Conservation (phyloP, 2,113 vertebrate species). For the Pitta sordida region DNA sequence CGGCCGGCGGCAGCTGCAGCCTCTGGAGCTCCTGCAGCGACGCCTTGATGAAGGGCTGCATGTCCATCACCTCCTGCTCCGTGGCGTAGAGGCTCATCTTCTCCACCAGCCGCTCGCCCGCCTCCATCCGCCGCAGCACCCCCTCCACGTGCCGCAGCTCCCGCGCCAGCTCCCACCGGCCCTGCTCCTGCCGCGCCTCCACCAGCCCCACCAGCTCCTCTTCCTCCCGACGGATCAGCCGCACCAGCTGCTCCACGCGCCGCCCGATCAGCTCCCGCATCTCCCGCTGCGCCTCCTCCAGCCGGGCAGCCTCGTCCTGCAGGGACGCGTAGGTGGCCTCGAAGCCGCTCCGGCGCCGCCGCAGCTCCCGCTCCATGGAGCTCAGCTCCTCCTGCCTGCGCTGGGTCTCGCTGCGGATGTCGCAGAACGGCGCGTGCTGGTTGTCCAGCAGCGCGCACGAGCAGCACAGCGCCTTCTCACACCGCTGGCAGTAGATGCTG, state of each 20-base stretch:
- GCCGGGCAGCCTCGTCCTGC: neutral
- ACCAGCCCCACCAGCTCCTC: constrained; percentile 20
- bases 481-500: constrained; percentile 66
- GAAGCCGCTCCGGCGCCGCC: neutral
- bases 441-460: constrained; percentile 59
- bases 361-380: neutral
- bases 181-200: neutral
- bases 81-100: neutral
- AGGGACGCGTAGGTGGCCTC: neutral
- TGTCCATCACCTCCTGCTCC: constrained; percentile 70
- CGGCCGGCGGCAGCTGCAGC: neutral
- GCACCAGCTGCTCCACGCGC: neutral
- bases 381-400: constrained; percentile 49
- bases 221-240: neutral
- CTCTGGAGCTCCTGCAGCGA: constrained; percentile 28
- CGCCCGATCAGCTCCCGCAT: constrained; percentile 1
- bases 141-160: neutral
- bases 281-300: neutral
- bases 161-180: neutral
- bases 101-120: constrained; percentile 34
- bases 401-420: constrained; percentile 42
- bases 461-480: constrained; percentile 48
- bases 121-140: constrained; percentile 48
- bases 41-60: constrained; percentile 57
- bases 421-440: constrained; percentile 32